Conservation (phyloP, 2,888 invertebrate species). For the Myopa testacea region DNA sequence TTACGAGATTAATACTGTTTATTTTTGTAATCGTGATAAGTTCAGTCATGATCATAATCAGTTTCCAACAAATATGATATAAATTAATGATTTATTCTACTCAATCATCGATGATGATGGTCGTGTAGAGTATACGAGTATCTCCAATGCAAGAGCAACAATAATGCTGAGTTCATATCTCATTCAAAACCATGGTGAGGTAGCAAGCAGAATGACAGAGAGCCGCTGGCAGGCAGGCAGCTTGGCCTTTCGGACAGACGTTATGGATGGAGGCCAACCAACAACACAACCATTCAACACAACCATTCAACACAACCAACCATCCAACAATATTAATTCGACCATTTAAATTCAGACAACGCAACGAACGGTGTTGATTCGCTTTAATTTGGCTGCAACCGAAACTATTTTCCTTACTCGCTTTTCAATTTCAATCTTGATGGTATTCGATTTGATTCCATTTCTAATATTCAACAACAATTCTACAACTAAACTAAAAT, state of each 20-base stretch:
- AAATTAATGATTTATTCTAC: too few relatives aligned
- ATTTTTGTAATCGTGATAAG: neutral
- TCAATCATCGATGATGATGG: neutral
- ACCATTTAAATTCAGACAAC: constrained; percentile 23
- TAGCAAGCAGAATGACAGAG: neutral
- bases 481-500: constrained; percentile 1
- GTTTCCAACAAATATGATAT: neutral
- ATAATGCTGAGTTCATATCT: too few relatives aligned
- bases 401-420: neutral
- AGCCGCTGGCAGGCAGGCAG: neutral
- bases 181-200: neutral
- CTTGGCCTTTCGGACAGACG: neutral
- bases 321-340: constrained; percentile 1
- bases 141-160: neutral
- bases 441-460: too few relatives aligned
- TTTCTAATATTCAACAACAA: neutral
- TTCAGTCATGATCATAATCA: too few relatives aligned
- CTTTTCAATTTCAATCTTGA: too few relatives aligned
- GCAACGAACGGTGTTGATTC: neutral
- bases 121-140: neutral
- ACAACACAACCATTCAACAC: neutral
- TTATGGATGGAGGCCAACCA: neutral
- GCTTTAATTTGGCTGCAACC: too few relatives aligned
- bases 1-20: too few relatives aligned
- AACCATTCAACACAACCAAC: too few relatives aligned